phyloP scores from a whole-genome alignment of 2,113 vertebrate genomes.

The Ceyx melanurus region DNA sequence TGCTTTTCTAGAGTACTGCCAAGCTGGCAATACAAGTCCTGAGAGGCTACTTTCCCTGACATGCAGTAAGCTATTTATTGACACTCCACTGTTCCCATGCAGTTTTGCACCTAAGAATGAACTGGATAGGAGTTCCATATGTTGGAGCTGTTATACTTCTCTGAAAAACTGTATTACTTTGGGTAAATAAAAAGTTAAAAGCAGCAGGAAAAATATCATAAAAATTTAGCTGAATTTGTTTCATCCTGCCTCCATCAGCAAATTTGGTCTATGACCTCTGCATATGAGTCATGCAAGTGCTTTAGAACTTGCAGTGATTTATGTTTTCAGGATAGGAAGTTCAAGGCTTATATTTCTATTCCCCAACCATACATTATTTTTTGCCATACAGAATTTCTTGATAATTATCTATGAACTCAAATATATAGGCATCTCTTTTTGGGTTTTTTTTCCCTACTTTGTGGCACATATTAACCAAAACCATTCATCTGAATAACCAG shows the following conservation, averaged over 20 bases:
- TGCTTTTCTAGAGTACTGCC: conserved; percentile 21
- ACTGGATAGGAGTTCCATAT: conserved; percentile 59
- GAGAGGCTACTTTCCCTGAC: not conserved
- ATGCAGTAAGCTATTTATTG: conserved; percentile 55
- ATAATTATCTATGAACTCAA: conserved; percentile 68
- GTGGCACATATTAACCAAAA: conserved; percentile 63
- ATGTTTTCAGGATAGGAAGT: conserved; percentile 67
- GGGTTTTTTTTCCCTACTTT: conserved; percentile 22
- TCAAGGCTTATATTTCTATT: conserved; percentile 66
- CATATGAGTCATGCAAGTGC: conserved; percentile 65
- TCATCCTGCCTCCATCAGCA: conserved; percentile 69
- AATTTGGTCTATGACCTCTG: conserved; percentile 70
- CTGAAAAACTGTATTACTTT: conserved; percentile 70
- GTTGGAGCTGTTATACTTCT: conserved; percentile 52
- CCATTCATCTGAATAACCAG: conserved; percentile 61
- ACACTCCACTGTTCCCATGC: conserved; percentile 35
- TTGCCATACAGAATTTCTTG: conserved; percentile 59
- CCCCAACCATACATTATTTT: conserved; percentile 59
- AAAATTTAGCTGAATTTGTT: conserved; percentile 70
- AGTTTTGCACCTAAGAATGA: conserved; percentile 57
- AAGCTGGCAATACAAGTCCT: conserved; percentile 29
- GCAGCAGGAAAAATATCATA: conserved; percentile 67
- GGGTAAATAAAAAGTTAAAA: conserved; percentile 68
- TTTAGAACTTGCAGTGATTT: conserved; percentile 70
- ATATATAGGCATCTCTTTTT: conserved; percentile 13